A percentile compares a stretch with the other conserved stretches of the same genome.
Evolutionary conservation across 2,797 vertebrate species (phyloP).

Genomic region (Kryptolebias ocellatus): DNA sequence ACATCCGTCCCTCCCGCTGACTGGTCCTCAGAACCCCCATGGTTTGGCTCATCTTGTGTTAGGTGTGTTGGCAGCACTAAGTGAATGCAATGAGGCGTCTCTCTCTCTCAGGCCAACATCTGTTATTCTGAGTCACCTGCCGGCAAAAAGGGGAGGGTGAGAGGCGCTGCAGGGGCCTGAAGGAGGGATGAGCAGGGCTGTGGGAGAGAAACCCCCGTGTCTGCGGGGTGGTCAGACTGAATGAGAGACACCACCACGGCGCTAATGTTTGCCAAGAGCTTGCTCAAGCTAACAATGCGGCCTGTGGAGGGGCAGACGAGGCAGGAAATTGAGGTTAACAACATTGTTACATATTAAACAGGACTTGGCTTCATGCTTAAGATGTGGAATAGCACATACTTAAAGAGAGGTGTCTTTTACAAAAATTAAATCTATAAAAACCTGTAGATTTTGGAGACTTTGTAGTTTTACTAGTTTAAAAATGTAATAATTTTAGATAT

Average conservation of each 20-base stretch:
- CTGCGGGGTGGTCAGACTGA: conserved; percentile 72
- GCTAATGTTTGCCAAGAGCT: conserved; percentile 74
- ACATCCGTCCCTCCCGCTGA: conserved; percentile 67
- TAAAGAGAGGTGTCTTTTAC: conserved; percentile 29
- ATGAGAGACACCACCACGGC: conserved; percentile 62
- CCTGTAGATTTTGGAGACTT: background rate
- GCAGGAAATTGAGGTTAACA: conserved; percentile 86
- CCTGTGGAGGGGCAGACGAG: conserved; percentile 73
- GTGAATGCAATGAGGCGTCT: conserved; percentile 68
- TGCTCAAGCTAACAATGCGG: conserved; percentile 72
- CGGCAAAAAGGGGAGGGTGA: conserved; percentile 64
- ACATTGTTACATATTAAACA: conserved; percentile 81
- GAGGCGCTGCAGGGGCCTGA: conserved; percentile 55
- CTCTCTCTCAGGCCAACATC: conserved; percentile 76
- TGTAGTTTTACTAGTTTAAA: background rate
- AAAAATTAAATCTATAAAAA: conserved; percentile 23
- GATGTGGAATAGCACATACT: conserved; percentile 39
- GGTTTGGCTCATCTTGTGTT: conserved; percentile 60
- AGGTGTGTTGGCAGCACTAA: conserved; percentile 67
- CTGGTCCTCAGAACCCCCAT: conserved; percentile 66
- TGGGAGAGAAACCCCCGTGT: conserved; percentile 63
- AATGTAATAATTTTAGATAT: background rate
- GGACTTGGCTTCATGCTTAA: conserved; percentile 68
- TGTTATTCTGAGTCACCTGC: conserved; percentile 78
- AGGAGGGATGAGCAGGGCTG: conserved; percentile 59